Base-by-base conservation (phyloP, 2,113 vertebrate genomes). In the Speoplatyrhinus poulsoni region DNA sequence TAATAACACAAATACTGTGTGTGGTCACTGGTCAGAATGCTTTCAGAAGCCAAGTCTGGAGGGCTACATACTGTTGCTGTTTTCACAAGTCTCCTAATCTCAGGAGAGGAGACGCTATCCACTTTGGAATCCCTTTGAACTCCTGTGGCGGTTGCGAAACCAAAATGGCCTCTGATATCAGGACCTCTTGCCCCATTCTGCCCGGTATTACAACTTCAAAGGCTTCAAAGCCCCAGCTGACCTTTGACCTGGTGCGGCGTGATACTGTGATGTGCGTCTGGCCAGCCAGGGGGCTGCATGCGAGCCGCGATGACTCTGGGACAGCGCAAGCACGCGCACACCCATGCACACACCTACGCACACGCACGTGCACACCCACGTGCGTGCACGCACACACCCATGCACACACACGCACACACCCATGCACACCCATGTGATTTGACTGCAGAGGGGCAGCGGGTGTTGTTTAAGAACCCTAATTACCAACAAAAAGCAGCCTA, bases 211-310 rank as follows among this genome's bases (percentile, higher is more conserved):
- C 26, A 62, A 52, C 67, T 71, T 87, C 80, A 84, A 74, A 82
- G 74, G 76, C 83, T 82, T 86, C 81, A 85, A 83, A 87, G 86
- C 57, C 59, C 33, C 53, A 3, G 62, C 56, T 66, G 75, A 84
- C 81, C 60, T 70, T 65, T 84, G 87, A 88, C 86, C 83, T 67
- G 12, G 0, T 10, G n/a, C 3, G 77, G 68, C 60, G 6, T 41
- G 68, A 83, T 61, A 67, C 73, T 78, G 65, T 80, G 78, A 86
- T 65, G 74, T 48, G 4, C 66, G 80, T 62, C 70, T 3, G 75
- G 56, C 50, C 4, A 62, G 58, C 59, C 19, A 11, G 0, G 1
- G 67, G 77, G 69, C 12, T 17, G 59, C 53, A 79, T 76, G 48
- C 67, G 13, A 81, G 75, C 9, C 3, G 5, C 6, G 41, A 33